Conservation (phyloP, 2,888 invertebrate species). For the Dichetophora obliterata region DNA sequence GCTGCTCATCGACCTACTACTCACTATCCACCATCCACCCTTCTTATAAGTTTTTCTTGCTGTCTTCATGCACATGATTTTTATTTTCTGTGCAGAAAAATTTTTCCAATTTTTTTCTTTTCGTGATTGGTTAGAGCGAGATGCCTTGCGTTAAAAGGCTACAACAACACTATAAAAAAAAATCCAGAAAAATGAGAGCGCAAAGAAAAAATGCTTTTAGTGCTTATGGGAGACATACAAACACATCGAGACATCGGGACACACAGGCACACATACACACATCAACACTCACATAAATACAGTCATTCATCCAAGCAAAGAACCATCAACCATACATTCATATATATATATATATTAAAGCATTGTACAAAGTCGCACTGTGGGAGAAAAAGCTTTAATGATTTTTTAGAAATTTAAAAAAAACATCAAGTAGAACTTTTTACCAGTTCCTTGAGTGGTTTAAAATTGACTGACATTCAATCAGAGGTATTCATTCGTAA, state of each 20-base stretch:
- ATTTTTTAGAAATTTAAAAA: background rate
- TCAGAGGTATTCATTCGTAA: too few relatives aligned
- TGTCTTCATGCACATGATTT: slow-evolving; percentile 54
- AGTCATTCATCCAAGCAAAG: slow-evolving; percentile 12
- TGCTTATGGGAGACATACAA: slow-evolving; percentile 35
- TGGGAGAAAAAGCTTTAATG: slow-evolving; percentile 42
- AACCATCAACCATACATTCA: slow-evolving; percentile 18
- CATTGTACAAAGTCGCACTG: slow-evolving; percentile 61
- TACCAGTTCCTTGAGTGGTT: too few relatives aligned
- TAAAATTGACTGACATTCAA: too few relatives aligned
- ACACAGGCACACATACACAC: background rate
- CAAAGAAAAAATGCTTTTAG: slow-evolving; percentile 46
- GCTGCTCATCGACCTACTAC: slow-evolving; percentile 22
- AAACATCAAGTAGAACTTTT: background rate
- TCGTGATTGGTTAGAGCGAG: slow-evolving; percentile 49
- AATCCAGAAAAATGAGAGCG: slow-evolving; percentile 33
- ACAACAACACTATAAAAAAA: slow-evolving; percentile 50
- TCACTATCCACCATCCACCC: slow-evolving; percentile 1
- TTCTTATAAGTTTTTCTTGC: background rate
- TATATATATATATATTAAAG: slow-evolving; percentile 36
- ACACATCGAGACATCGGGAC: slow-evolving; percentile 8
- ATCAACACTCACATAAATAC: background rate
- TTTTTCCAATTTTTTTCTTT: slow-evolving; percentile 48
- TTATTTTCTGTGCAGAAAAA: slow-evolving; percentile 64
- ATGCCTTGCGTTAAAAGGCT: slow-evolving; percentile 39